phyloP scores from a whole-genome alignment of 1,140 invertebrate species.

The Octopus bimaculoides region DNA sequence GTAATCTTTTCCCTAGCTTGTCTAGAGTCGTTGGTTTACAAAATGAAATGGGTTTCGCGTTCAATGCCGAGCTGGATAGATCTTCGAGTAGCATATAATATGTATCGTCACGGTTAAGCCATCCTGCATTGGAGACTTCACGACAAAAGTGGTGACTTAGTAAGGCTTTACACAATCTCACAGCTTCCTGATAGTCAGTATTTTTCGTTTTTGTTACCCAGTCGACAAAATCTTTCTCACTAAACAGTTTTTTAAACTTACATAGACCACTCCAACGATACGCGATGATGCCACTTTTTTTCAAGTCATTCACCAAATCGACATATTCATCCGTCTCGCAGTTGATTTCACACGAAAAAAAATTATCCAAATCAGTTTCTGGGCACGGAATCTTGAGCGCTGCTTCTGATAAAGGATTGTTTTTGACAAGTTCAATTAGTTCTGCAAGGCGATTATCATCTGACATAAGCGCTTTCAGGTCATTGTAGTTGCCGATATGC shows the following conservation, averaged over 20 bases:
- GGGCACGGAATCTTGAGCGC: not conserved
- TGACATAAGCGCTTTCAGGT: conserved; percentile 26
- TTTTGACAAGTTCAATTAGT: not conserved
- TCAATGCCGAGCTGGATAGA: conserved; percentile 49
- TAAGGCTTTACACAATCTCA: conserved; percentile 53
- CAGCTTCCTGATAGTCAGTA: conserved; percentile 42
- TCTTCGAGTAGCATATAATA: conserved; percentile 54
- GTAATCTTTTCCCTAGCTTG: conserved; percentile 52
- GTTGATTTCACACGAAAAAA: not conserved
- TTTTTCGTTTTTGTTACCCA: conserved; percentile 54
- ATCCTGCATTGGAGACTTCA: conserved; percentile 35
- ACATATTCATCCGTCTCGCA: conserved; percentile 55
- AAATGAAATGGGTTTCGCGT: conserved; percentile 38
- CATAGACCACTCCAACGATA: conserved; percentile 43
- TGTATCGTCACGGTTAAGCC: conserved; percentile 35
- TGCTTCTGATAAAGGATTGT: not conserved
- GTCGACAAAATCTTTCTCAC: conserved; percentile 54
- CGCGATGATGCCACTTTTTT: conserved; percentile 48
- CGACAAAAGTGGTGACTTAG: conserved; percentile 53
- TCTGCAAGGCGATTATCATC: not conserved
- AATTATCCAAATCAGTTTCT: not conserved
- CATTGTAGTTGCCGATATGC: conserved; percentile 50
- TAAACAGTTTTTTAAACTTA: conserved; percentile 53
- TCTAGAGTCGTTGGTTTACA: conserved; percentile 45
- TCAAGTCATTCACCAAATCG: conserved; percentile 44